Base-by-base conservation (phyloP, 2,888 invertebrate species). In the Nemurella pictetii region DNA sequence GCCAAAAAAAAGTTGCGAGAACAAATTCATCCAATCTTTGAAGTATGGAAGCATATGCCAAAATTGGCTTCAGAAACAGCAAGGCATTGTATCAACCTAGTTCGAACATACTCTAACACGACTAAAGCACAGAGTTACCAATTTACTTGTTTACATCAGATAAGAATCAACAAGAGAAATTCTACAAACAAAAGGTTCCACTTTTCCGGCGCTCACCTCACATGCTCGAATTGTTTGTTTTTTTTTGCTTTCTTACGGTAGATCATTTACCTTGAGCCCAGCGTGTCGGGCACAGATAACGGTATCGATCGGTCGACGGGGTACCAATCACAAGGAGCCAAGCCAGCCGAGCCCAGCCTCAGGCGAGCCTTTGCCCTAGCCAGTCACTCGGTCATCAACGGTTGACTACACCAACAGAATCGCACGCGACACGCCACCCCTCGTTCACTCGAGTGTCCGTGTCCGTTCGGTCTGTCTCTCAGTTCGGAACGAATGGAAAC, bases 241-340 rank as follows among this genome's bases (percentile, higher is more conserved):
- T 55, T 55, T 55, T 55, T 55, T 55, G 9, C 55, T 12, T 55
- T 55, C 55, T 55, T 55, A 55, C 26, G 32, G 80, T 36, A 35
- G 80, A 81, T 90, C 90, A 90, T 90, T 90, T 90, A 90, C 90
- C 90, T 90, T 90, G 89, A 86, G 90, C 90, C 90, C 90, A 55
- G 55, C 55, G 90, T 88, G 89, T 88, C 89, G n/a, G 32, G 35
- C 80, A 26, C 35, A 78, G 36, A 25, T 32, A 36, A 81, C 80
- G 80, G 80, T 32, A 81, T 35, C 80, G 35, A 78, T 78, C 25
- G 80, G 32, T 81, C 80, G 80, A 35, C 80, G 80, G 32, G 80
- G 80, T 35, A 35, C 80, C 36, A 55, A 12, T 55, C 55, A 55
- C 55, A 32, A 35, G 32, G 36, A 32, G 32, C 80, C 32, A 81